These are phyloP conservation scores for Linyphia triangularis DNA, from an alignment of 2,888 invertebrate species.

Conservation along the genomic window DNA sequence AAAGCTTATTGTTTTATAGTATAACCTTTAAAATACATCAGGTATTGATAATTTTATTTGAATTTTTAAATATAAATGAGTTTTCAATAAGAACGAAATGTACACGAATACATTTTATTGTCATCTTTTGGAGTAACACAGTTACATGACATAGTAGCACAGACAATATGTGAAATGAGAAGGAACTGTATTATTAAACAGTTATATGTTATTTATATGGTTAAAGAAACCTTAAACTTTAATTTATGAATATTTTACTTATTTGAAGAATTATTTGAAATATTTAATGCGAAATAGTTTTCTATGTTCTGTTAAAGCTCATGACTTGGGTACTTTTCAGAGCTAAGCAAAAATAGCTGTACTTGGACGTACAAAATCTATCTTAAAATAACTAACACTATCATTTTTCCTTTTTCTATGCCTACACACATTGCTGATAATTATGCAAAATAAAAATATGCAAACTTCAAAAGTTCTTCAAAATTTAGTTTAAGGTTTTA, in stretches of 20 bases:
- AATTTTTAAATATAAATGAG: no score
- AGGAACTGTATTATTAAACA: background rate
- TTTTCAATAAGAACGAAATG: no score
- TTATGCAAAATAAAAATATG: slow-evolving; percentile 8
- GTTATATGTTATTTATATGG: slow-evolving; percentile 1
- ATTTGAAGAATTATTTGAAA: background rate
- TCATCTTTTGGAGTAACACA: slow-evolving; percentile 5
- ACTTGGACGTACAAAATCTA: slow-evolving; percentile 28
- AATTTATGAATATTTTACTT: background rate
- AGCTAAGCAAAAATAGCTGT: slow-evolving; percentile 53
- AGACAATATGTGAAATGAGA: slow-evolving; percentile 26
- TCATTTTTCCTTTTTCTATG: background rate
- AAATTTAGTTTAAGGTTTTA: no score
- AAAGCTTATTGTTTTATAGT: no score
- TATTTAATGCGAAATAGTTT: background rate
- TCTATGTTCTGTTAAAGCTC: slow-evolving; percentile 27
- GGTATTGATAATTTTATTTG: no score
- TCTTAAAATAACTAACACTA: slow-evolving; percentile 37
- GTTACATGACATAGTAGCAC: slow-evolving; percentile 20
- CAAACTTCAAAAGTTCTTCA: background rate
- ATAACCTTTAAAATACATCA: no score
- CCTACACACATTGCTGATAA: slow-evolving; percentile 3
- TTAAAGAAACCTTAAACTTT: background rate
- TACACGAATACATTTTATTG: slow-evolving; percentile 47
- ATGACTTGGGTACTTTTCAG: slow-evolving; percentile 8